phyloP scores from a whole-genome alignment of 1,140 invertebrate species.

The Pseudomyrmex cubaensis region DNA sequence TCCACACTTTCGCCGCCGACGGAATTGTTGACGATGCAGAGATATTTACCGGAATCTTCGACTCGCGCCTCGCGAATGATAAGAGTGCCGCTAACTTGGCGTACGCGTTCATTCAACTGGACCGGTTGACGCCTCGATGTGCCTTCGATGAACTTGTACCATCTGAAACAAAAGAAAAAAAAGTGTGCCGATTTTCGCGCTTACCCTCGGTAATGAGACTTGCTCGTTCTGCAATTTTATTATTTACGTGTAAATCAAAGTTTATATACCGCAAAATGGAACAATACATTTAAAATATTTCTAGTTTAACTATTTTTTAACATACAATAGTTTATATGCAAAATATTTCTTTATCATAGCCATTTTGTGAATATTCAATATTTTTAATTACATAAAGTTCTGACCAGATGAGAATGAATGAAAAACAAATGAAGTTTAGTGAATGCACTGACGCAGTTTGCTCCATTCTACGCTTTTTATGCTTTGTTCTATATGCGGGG shows the following conservation, averaged over 20 bases:
- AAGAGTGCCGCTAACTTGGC: slow-evolving; percentile 97
- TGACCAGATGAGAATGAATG: neutral
- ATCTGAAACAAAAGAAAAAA: slow-evolving; percentile 89
- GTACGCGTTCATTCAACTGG: slow-evolving; percentile 93
- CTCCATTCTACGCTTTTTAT: slow-evolving; percentile 42
- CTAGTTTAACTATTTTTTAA: no score
- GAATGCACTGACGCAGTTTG: slow-evolving; percentile 10
- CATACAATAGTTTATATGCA: no score
- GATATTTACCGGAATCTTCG: slow-evolving; percentile 96
- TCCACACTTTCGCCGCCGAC: slow-evolving; percentile 96
- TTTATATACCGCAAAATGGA: slow-evolving; percentile 48
- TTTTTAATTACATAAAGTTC: no score
- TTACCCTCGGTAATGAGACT: slow-evolving; percentile 26
- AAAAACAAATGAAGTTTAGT: slow-evolving; percentile 9
- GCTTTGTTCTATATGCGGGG: slow-evolving; percentile 62
- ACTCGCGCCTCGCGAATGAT: slow-evolving; percentile 96
- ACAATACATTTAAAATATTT: slow-evolving; percentile 9
- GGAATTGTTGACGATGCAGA: slow-evolving; percentile 97
- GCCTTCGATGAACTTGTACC: slow-evolving; percentile 97
- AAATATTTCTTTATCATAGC: no score
- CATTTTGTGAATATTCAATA: no score
- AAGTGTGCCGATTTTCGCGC: slow-evolving; percentile 52
- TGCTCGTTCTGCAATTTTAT: slow-evolving; percentile 19
- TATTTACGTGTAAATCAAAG: neutral
- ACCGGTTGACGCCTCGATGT: slow-evolving; percentile 93